These are phyloP conservation scores for Progne subis DNA, from an alignment of 2,113 vertebrate species.

Conservation along the genomic window DNA sequence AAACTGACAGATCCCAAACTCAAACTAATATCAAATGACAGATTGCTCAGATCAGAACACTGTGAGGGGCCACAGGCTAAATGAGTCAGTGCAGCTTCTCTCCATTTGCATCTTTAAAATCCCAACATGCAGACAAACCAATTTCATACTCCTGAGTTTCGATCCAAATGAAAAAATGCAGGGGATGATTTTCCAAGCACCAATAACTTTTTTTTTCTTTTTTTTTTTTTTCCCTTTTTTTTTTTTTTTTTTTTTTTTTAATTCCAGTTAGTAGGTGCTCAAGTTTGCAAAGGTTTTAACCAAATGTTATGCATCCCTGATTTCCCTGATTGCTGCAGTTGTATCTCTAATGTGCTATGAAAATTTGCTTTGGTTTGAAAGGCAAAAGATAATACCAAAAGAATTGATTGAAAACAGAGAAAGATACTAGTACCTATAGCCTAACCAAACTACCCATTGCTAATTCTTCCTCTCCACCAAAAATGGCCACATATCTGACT, in stretches of 20 bases:
- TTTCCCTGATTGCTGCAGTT: not conserved
- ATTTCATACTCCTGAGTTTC: constrained; percentile 18
- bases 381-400: not conserved
- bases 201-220: not conserved
- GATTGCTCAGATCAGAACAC: constrained; percentile 27
- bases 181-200: not conserved
- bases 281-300: not conserved
- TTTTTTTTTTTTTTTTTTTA: not conserved
- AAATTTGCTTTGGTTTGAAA: not conserved
- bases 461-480: not conserved
- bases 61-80: constrained; percentile 29
- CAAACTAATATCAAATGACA: constrained; percentile 61
- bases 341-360: not conserved
- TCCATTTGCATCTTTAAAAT: constrained; percentile 1
- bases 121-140: not conserved
- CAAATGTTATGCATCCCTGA: not conserved
- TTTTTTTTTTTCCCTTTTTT: not conserved
- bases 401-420: not conserved
- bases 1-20: constrained; percentile 23
- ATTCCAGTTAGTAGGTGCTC: not conserved
- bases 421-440: not conserved
- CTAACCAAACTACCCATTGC: not conserved
- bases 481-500: not conserved
- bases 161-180: not conserved
- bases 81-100: constrained; percentile 12